Percentiles rank a stretch among this genome's conserved stretches.
Evolutionary conservation across 2,888 invertebrate species (phyloP).

Genomic region (Beris chalybata): DNA sequence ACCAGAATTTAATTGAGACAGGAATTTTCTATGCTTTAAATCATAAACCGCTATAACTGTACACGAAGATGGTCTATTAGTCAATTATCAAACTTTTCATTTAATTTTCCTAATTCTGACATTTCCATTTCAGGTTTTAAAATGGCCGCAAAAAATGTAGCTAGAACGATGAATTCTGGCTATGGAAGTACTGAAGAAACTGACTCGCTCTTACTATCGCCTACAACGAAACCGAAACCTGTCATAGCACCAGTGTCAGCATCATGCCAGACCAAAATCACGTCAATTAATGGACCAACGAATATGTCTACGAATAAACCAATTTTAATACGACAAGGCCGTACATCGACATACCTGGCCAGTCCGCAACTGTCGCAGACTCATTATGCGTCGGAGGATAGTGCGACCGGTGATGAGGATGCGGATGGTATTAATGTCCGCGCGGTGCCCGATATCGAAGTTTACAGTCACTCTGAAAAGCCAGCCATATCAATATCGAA

Average conservation of each 20-base stretch:
- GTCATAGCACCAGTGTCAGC: slow-evolving; percentile 47
- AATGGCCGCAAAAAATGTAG: slow-evolving; percentile 59
- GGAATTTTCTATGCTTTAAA: neutral
- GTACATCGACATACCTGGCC: slow-evolving; percentile 74
- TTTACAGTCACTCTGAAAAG: slow-evolving; percentile 61
- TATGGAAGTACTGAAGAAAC: slow-evolving; percentile 82
- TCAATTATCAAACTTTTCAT: neutral
- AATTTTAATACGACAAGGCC: slow-evolving; percentile 82
- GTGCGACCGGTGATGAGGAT: slow-evolving; percentile 64
- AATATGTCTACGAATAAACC: slow-evolving; percentile 66
- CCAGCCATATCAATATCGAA: slow-evolving; percentile 60
- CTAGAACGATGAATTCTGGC: slow-evolving; percentile 65
- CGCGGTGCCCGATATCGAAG: slow-evolving; percentile 59
- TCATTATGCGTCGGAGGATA: slow-evolving; percentile 78
- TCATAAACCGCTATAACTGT: neutral
- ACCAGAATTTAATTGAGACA: no score
- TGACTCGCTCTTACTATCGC: slow-evolving; percentile 71
- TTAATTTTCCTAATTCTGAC: no score
- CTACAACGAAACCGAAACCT: slow-evolving; percentile 52
- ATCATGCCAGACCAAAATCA: slow-evolving; percentile 48
- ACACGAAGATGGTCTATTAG: neutral
- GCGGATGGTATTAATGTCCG: slow-evolving; percentile 50
- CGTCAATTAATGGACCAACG: slow-evolving; percentile 53
- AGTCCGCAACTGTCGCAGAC: slow-evolving; percentile 71
- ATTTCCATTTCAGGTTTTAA: slow-evolving; percentile 26